Base-by-base conservation (phyloP, 2,113 vertebrate species). In the Damaliscus lunatus region DNA sequence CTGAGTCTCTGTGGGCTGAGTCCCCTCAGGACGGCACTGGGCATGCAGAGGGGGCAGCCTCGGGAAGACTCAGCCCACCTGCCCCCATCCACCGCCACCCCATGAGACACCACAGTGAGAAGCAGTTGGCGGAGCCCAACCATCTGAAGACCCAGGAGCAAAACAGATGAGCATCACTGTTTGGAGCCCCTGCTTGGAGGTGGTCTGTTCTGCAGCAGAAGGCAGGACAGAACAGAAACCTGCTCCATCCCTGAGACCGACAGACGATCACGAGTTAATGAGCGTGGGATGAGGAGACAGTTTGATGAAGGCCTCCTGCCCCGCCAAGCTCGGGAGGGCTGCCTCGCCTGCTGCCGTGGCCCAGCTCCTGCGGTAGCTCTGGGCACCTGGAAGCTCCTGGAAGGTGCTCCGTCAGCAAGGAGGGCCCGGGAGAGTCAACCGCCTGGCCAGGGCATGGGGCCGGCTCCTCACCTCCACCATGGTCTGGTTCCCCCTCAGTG, bases 401-500 rank as follows among this genome's bases (percentile, higher is more conserved):
- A 6, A 57, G 17, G 46, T 2, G 4, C 46, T 48, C 17, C 1
- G 0, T 2, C 10, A 1, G 19, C 64, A 17, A n/a, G 50, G 16
- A 57, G 29, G 88, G 46, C 16, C 81, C 0, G 0, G n/a, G n/a
- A 10, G 13, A 43, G 59, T 2, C 9, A 2, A 27, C 29, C 1
- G 17, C 33, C 11, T 5, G 1, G 16, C 40, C 15, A 0, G 60
- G 40, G 57, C 3, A 2, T 0, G 1, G 0, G 36, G 17, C 8
- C 3, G 0, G 80, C 50, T 81, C 96, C 98, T 98, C 98, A 99
- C 99, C 99, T 99, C 99, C 95, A 99, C 99, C 99, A 99, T 99
- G 21, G 99, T 99, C 98, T 99, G 99, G 99, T 99, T 99, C 19
- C 99, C 99, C 81, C 99, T 99, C 98, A 99, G 98, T 25, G 99